These are phyloP conservation scores for Selene dorsalis DNA, from an alignment of 2,797 vertebrate genomes.

Conservation along the genomic window DNA sequence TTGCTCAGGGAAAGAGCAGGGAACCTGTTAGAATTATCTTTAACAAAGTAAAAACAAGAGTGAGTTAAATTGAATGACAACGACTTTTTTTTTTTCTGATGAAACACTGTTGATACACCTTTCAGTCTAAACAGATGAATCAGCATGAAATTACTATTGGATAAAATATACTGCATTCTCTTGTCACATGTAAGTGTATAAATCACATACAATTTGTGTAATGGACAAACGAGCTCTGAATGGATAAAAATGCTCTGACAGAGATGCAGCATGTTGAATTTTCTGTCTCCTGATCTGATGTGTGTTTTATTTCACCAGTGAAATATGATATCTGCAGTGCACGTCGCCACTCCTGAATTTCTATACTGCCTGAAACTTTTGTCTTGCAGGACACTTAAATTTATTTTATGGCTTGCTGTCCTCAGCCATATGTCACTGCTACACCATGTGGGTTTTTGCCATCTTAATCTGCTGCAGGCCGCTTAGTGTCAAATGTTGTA, in stretches of 20 bases:
- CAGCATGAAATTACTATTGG: slow-evolving; percentile 11
- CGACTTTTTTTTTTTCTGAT: slow-evolving; percentile 37
- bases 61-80: slow-evolving; percentile 28
- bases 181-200: neutral
- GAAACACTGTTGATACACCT: slow-evolving; percentile 12
- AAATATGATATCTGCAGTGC: slow-evolving; percentile 19
- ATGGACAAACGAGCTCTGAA: neutral
- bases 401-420: slow-evolving; percentile 1
- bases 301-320: slow-evolving; percentile 7
- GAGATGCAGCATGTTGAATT: slow-evolving; percentile 7
- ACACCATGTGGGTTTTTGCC: slow-evolving; percentile 1
- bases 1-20: slow-evolving; percentile 25
- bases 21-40: slow-evolving; percentile 33
- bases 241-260: slow-evolving; percentile 24
- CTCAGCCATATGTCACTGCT: neutral
- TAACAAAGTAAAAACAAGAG: slow-evolving; percentile 28
- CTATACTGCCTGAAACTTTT: neutral
- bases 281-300: slow-evolving; percentile 13
- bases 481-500: slow-evolving; percentile 7
- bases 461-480: slow-evolving; percentile 15
- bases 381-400: neutral
- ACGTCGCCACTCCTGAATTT: neutral
- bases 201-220: slow-evolving; percentile 12
- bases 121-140: slow-evolving; percentile 4
- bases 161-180: neutral